These are phyloP conservation scores for Protobothrops mucrosquamatus DNA, from an alignment of 2,113 vertebrate genomes.

Conservation along the genomic window DNA sequence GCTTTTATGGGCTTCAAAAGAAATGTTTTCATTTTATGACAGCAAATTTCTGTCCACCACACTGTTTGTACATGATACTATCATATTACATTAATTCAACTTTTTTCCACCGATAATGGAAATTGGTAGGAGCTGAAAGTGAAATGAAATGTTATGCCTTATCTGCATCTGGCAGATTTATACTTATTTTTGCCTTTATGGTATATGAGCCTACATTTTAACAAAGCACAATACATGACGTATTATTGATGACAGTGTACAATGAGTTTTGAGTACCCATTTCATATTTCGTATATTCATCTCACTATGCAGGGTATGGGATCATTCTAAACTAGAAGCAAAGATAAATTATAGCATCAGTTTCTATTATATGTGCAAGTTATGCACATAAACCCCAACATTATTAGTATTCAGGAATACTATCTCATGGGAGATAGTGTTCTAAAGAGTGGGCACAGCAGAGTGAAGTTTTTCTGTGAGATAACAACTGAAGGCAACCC, in stretches of 20 bases:
- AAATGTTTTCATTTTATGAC: slow-evolving; percentile 61
- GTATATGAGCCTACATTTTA: slow-evolving; percentile 47
- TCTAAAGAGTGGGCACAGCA: neutral
- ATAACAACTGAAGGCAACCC: neutral
- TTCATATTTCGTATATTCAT: neutral
- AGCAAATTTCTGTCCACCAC: slow-evolving; percentile 43
- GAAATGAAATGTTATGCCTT: slow-evolving; percentile 63
- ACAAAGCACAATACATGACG: slow-evolving; percentile 40
- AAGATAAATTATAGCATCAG: neutral
- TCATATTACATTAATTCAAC: slow-evolving; percentile 58
- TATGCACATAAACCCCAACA: neutral
- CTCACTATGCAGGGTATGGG: slow-evolving; percentile 28
- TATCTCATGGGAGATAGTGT: neutral
- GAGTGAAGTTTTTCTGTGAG: neutral
- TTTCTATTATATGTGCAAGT: slow-evolving; percentile 5
- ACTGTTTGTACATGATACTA: slow-evolving; percentile 58
- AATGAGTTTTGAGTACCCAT: slow-evolving; percentile 3
- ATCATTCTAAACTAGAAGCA: slow-evolving; percentile 4
- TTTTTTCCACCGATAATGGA: slow-evolving; percentile 61
- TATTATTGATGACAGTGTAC: slow-evolving; percentile 11
- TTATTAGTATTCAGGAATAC: neutral
- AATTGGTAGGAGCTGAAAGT: slow-evolving; percentile 61
- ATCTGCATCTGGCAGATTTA: slow-evolving; percentile 61
- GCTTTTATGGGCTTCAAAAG: slow-evolving; percentile 52
- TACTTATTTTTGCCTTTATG: slow-evolving; percentile 47